These are phyloP conservation scores for Hirtodrosophila cameraria DNA, from an alignment of 2,888 invertebrate species.

Conservation along the genomic window DNA sequence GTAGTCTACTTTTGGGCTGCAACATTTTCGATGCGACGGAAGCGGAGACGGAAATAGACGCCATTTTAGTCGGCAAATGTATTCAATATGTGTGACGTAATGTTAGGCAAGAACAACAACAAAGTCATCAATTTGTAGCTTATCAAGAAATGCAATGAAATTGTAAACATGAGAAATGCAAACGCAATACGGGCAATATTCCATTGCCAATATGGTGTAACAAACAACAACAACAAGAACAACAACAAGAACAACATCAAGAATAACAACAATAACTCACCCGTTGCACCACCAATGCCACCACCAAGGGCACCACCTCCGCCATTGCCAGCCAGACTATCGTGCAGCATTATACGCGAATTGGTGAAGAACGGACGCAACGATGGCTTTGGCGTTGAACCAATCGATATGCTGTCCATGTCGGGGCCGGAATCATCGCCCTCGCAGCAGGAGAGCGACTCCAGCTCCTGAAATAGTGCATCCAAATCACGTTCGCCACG, in stretches of 20 bases:
- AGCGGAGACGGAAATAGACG: slow-evolving; percentile 29
- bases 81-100: slow-evolving; percentile 18
- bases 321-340: slow-evolving; percentile 75
- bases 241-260: slow-evolving; percentile 2
- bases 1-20: slow-evolving; percentile 31
- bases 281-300: slow-evolving; percentile 46
- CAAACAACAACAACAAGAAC: too few species aligned
- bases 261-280: slow-evolving; percentile 38
- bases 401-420: slow-evolving; percentile 97
- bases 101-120: slow-evolving; percentile 7
- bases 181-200: background rate
- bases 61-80: slow-evolving; percentile 2
- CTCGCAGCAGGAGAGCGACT: slow-evolving; percentile 94
- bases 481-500: slow-evolving; percentile 95
- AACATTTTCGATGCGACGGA: slow-evolving; percentile 13
- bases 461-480: slow-evolving; percentile 97
- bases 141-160: slow-evolving; percentile 24
- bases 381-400: slow-evolving; percentile 98
- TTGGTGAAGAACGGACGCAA: slow-evolving; percentile 97
- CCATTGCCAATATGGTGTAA: background rate
- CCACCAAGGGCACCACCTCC: slow-evolving; percentile 29
- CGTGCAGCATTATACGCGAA: slow-evolving; percentile 90
- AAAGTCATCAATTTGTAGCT: slow-evolving; percentile 20
- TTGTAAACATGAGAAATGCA: slow-evolving; percentile 12
- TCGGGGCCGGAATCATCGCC: slow-evolving; percentile 96